Percentiles rank a stretch among this genome's conserved stretches.
Conservation (phyloP, 1,140 invertebrate genomes). For the Platorchestia sp. region DNA sequence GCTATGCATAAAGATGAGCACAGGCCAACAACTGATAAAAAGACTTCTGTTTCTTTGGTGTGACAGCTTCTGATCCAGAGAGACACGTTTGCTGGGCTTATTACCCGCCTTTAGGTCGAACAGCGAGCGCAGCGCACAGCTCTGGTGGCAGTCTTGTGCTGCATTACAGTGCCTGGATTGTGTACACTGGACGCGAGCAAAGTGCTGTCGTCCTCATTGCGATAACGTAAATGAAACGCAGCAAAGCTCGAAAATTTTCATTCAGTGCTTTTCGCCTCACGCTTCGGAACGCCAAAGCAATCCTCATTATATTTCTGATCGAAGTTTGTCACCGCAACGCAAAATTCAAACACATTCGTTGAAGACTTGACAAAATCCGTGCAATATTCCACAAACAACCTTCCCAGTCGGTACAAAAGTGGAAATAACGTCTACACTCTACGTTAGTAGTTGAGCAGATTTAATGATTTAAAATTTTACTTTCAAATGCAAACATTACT, state of each 20-base stretch:
- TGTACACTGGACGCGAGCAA: not conserved
- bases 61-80: constrained; percentile 13
- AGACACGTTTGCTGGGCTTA: not conserved
- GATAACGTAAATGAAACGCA: not conserved
- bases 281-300: not conserved
- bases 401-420: no score
- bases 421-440: not conserved
- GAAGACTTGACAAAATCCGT: not conserved
- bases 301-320: not conserved
- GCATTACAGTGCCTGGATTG: not conserved
- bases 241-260: not conserved
- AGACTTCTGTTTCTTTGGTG: constrained; percentile 47
- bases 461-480: not conserved
- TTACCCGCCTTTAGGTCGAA: not conserved
- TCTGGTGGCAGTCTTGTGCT: not conserved
- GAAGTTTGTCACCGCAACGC: not conserved
- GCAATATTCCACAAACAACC: not conserved
- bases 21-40: constrained; percentile 34
- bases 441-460: not conserved
- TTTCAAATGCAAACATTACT: not conserved
- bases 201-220: not conserved
- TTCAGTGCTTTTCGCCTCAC: not conserved
- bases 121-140: not conserved
- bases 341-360: not conserved
- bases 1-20: constrained; percentile 55